phyloP scores from a whole-genome alignment of 2,797 vertebrate genomes.

The Sorex maritimensis region DNA sequence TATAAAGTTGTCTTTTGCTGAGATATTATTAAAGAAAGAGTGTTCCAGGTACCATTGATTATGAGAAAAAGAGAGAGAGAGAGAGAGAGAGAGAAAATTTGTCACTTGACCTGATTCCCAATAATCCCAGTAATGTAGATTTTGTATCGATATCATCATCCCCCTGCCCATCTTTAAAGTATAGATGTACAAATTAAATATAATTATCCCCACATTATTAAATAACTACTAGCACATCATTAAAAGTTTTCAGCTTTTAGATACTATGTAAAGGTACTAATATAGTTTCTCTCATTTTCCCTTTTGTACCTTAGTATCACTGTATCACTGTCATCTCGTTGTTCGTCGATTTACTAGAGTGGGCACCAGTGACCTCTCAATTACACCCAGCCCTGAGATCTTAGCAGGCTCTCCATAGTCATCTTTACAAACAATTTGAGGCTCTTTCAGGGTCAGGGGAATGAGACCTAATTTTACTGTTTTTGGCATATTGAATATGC shows the following conservation, averaged over 20 bases:
- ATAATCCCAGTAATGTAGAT: not conserved
- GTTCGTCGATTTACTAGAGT: no score
- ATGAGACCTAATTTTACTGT: no score
- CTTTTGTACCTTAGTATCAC: no score
- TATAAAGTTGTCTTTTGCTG: not conserved
- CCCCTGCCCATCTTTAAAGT: not conserved
- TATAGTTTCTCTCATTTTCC: not conserved
- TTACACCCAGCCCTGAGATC: no score
- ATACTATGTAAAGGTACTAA: not conserved
- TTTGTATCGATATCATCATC: not conserved
- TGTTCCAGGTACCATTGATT: not conserved
- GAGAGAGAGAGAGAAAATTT: not conserved
- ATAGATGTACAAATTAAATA: constrained; percentile 26
- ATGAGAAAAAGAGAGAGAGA: not conserved
- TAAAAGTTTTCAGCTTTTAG: not conserved
- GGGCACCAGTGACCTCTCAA: no score
- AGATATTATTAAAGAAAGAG: not conserved
- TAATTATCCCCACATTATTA: not conserved
- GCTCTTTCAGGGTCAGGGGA: no score
- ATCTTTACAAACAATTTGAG: no score
- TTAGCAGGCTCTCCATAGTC: no score
- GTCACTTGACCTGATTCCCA: not conserved
- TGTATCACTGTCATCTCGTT: no score
- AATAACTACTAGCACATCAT: not conserved
- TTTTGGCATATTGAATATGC: no score